These are phyloP conservation scores for Caerostris darwini DNA, from an alignment of 1,140 invertebrate species.

Conservation along the genomic window DNA sequence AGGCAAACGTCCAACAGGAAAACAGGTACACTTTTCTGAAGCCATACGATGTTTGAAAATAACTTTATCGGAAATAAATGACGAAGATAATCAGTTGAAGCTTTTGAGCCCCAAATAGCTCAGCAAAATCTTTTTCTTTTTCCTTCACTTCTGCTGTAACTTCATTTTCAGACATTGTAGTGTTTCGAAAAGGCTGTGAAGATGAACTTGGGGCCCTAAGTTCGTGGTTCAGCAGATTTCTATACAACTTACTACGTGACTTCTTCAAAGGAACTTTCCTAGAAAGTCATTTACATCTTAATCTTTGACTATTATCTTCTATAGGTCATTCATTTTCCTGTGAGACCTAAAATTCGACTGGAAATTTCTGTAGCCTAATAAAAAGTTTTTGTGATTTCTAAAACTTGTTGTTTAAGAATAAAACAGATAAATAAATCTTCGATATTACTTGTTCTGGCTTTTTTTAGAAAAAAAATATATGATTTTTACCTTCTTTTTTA, in stretches of 20 bases:
- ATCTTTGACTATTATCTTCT: not conserved
- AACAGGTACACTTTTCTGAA: not conserved
- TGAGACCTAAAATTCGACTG: no score
- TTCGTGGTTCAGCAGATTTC: constrained; percentile 10
- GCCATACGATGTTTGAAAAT: constrained; percentile 23
- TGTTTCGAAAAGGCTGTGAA: not conserved
- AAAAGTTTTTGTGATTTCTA: no score
- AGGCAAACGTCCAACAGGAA: not conserved
- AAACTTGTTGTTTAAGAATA: no score
- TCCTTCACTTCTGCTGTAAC: not conserved
- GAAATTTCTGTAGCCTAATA: no score
- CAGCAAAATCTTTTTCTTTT: constrained; percentile 29
- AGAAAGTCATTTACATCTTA: not conserved
- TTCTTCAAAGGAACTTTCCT: not conserved
- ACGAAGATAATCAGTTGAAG: not conserved
- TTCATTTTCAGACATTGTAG: not conserved
- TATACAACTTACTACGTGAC: not conserved
- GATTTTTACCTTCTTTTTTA: no score
- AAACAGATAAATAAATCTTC: no score
- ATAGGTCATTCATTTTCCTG: not conserved
- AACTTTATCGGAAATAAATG: not conserved
- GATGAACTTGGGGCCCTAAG: not conserved
- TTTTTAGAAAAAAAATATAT: no score
- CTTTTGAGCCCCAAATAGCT: constrained; percentile 40
- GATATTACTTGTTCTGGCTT: no score